phyloP scores from a whole-genome alignment of 2,113 vertebrate species.

The Vulpes lagopus region DNA sequence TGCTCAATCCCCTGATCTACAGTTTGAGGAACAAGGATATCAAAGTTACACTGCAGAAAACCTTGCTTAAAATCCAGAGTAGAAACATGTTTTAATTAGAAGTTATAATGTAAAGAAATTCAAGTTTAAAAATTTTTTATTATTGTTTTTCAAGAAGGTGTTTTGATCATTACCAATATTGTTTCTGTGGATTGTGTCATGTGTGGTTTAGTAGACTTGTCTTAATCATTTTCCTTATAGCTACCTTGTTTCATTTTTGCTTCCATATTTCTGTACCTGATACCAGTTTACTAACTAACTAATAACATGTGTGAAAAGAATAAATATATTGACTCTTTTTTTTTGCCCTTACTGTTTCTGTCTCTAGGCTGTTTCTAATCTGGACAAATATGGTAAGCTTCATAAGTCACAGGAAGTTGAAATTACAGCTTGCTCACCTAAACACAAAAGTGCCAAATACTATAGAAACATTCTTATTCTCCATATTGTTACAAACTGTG shows the following conservation, averaged over 20 bases:
- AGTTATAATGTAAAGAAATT: neutral
- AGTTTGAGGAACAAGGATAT: constrained; percentile 76
- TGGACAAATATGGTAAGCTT: neutral
- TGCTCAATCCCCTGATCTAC: constrained; percentile 73
- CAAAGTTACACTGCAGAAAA: constrained; percentile 53
- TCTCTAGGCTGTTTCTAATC: neutral
- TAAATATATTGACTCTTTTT: neutral
- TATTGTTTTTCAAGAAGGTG: neutral
- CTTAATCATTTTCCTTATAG: neutral
- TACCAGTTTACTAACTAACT: neutral
- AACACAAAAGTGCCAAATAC: neutral
- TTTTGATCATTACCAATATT: neutral
- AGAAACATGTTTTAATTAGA: neutral
- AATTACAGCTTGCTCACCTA: neutral
- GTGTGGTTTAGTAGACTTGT: neutral
- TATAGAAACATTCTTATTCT: neutral
- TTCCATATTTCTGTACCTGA: neutral
- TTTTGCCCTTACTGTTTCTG: neutral
- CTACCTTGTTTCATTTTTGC: neutral
- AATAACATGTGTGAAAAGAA: neutral
- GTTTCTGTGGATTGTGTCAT: neutral
- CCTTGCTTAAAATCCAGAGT: neutral
- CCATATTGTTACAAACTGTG: neutral
- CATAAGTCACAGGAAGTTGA: neutral
- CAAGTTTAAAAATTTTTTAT: neutral